Conservation (phyloP, 2,797 vertebrate species). For the Ibycter americanus region DNA sequence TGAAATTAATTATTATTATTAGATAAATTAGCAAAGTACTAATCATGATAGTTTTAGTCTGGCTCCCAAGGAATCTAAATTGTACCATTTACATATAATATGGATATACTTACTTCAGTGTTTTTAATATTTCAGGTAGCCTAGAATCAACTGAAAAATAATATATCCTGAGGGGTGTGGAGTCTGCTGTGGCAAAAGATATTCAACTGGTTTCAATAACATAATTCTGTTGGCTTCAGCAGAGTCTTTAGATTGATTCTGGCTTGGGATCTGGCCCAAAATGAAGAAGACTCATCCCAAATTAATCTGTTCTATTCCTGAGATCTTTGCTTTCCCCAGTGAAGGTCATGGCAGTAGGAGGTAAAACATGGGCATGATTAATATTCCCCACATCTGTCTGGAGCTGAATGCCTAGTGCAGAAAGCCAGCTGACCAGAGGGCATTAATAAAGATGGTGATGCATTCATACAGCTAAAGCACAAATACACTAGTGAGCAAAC, state of each 20-base stretch:
- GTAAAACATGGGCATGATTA: conserved; percentile 13
- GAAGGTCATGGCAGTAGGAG: conserved; percentile 28
- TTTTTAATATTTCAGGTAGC: background rate
- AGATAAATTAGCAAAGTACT: background rate
- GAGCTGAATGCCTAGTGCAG: background rate
- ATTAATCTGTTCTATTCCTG: background rate
- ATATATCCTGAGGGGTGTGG: background rate
- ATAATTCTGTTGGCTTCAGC: background rate
- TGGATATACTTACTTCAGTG: background rate
- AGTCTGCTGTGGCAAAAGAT: background rate
- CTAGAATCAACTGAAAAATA: background rate
- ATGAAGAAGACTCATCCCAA: background rate
- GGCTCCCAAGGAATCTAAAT: background rate
- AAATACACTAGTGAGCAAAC: background rate
- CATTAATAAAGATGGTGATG: background rate
- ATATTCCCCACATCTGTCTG: conserved; percentile 21
- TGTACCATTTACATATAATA: background rate
- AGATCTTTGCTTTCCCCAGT: background rate
- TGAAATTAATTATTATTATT: background rate
- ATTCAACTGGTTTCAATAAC: background rate
- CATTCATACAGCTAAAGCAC: background rate
- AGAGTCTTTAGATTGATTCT: background rate
- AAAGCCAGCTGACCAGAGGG: conserved; percentile 23
- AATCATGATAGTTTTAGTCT: background rate
- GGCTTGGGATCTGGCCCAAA: background rate